Base-by-base conservation (phyloP, 2,113 vertebrate species). In the Emydura subglobosa region DNA sequence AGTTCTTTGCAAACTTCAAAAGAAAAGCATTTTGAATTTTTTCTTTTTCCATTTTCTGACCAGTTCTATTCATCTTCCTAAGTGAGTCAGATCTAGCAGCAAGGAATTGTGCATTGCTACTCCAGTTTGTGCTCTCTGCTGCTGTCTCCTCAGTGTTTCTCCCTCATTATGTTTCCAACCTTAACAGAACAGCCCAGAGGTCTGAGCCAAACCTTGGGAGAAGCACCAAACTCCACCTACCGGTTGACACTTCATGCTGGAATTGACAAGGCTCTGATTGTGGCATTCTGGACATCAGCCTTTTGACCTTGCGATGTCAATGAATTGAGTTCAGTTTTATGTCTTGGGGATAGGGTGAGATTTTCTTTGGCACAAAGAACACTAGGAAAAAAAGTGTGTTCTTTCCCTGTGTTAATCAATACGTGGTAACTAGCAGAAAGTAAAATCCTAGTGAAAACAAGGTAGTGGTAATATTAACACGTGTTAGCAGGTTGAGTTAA, bases 381-480 rank as follows among this genome's bases (percentile, higher is more conserved):
- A 29, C 13, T 44, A 78, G 24, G 25, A 78, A 47, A 44, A 74
- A 47, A 47, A 49, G 22, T 0, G 4, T 49, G 6, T 50, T 82
- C 72, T 82, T 5, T 21, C 1, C 27, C 78, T n/a, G 0, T 0
- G 3, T 12, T 27, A 17, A 68, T 61, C 19, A 47, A 53, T 29
- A 9, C 9, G 10, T 1, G 31, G 50, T 22, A 86, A 55, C 39
- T 39, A 11, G n/a, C 27, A 59, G 22, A 72, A 90, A 34, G 1
- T 7, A 65, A 55, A 78, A 88, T 39, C 31, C 57, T 51, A 61
- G 29, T 68, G 82, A 50, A 76, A 61, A 6, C 22, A 65, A 13
- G 0, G 19, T 10, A 68, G 44, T 14, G 93, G 4, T 68, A n/a
- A 29, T 82, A 2, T 21, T 42, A 79, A 54, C 1, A 44, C 85